phyloP scores from a whole-genome alignment of 30 jellyfish, hydroid and myxozoan species.

The Hydractinia symbiolongicarpus region DNA sequence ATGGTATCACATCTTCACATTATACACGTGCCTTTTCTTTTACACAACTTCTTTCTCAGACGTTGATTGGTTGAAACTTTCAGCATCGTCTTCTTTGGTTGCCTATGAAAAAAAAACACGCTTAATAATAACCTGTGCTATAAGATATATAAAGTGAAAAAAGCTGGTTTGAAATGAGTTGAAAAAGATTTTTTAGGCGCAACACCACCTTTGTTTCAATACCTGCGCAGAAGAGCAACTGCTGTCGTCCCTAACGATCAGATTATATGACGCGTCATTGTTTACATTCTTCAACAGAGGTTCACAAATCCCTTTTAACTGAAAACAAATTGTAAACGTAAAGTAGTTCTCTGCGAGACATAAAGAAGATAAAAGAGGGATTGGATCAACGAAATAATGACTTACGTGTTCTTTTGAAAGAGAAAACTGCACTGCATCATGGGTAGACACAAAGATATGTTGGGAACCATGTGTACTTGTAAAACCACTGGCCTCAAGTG shows the following conservation, averaged over 20 bases:
- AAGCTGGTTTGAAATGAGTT: too few species aligned
- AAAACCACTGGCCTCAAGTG: conserved; percentile 69
- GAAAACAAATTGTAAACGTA: neutral
- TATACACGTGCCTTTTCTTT: too few species aligned
- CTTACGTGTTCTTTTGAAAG: conserved; percentile 25
- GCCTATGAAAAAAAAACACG: too few species aligned
- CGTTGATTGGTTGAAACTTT: too few species aligned
- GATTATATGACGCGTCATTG: conserved; percentile 1
- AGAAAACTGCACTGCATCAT: conserved; percentile 63
- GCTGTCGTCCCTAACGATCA: neutral
- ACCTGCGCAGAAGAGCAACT: neutral
- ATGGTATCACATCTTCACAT: too few species aligned
- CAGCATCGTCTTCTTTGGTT: too few species aligned
- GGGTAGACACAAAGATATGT: conserved; percentile 58
- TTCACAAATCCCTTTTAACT: conserved; percentile 5
- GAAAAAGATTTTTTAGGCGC: too few species aligned
- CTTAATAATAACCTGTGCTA: too few species aligned
- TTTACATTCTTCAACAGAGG: neutral
- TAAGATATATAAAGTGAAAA: too few species aligned
- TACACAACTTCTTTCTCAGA: too few species aligned
- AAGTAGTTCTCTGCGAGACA: neutral
- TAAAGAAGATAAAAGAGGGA: neutral
- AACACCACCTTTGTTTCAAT: neutral
- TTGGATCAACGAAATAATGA: too few species aligned
- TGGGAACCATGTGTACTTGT: conserved; percentile 33